These are phyloP conservation scores for Bibio marci DNA, from an alignment of 2,888 invertebrate genomes.

Conservation along the genomic window DNA sequence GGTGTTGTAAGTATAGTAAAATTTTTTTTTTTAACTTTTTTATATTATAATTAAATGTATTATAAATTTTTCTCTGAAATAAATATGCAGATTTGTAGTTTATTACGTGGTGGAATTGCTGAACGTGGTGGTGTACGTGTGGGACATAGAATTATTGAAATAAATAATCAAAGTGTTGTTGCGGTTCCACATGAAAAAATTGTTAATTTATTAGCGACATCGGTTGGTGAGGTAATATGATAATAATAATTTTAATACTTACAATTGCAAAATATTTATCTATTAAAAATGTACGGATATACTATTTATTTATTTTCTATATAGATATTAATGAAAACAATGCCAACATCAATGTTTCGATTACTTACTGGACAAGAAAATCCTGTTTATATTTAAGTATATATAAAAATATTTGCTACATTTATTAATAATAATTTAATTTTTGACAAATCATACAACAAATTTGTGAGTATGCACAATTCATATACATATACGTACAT, in stretches of 20 bases:
- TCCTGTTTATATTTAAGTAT: constrained; percentile 87
- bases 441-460: too few relatives aligned
- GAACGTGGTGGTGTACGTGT: constrained; percentile 97
- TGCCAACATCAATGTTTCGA: constrained; percentile 99
- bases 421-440: too few relatives aligned
- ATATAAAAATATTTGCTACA: too few relatives aligned
- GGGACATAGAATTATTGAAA: constrained; percentile 98
- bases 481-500: too few relatives aligned
- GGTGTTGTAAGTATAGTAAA: constrained; percentile 81
- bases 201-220: constrained; percentile 95
- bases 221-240: constrained; percentile 82
- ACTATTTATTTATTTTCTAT: constrained; percentile 13
- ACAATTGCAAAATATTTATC: background rate
- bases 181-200: constrained; percentile 99
- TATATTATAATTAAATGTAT: background rate
- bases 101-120: constrained; percentile 94
- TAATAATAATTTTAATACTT: background rate
- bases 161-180: constrained; percentile 98
- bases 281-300: background rate
- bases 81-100: constrained; percentile 74
- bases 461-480: too few relatives aligned
- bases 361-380: constrained; percentile 97
- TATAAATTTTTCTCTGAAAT: constrained; percentile 1
- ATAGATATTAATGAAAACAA: constrained; percentile 99
- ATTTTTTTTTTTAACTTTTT: too few relatives aligned